These are phyloP conservation scores for Dasyurus viverrinus DNA, from an alignment of 2,113 vertebrate species.

Conservation along the genomic window DNA sequence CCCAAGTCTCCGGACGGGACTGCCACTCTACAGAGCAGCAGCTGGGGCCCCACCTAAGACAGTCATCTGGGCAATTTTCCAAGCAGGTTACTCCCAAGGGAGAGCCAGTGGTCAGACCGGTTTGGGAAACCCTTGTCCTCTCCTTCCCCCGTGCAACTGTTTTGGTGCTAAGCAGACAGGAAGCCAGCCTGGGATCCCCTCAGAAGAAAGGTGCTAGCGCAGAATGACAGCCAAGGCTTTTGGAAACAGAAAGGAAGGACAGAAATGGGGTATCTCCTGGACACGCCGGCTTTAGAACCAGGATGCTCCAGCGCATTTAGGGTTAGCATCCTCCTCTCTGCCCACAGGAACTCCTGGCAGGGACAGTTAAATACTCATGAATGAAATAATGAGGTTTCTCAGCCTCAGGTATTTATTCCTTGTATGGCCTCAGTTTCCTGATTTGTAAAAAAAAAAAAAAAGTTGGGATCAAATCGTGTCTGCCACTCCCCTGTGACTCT, in stretches of 20 bases:
- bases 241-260: background rate
- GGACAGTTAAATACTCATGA: background rate
- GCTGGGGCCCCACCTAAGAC: background rate
- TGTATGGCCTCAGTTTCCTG: background rate
- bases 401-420: background rate
- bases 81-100: constrained; percentile 45
- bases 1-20: background rate
- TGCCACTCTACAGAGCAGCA: background rate
- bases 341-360: background rate
- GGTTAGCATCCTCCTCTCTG: background rate
- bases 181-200: background rate
- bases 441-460: background rate
- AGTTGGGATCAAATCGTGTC: background rate
- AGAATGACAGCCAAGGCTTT: background rate
- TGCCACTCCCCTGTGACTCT: background rate
- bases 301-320: background rate
- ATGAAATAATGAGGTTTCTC: background rate
- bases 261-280: background rate
- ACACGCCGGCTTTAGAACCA: background rate
- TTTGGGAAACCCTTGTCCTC: constrained; percentile 56
- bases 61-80: constrained; percentile 5
- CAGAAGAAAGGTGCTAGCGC: background rate
- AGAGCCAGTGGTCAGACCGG: constrained; percentile 51
- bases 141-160: background rate
- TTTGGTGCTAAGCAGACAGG: background rate